phyloP scores from a whole-genome alignment of 2,888 invertebrate genomes.

The Uloborus plumipes region DNA sequence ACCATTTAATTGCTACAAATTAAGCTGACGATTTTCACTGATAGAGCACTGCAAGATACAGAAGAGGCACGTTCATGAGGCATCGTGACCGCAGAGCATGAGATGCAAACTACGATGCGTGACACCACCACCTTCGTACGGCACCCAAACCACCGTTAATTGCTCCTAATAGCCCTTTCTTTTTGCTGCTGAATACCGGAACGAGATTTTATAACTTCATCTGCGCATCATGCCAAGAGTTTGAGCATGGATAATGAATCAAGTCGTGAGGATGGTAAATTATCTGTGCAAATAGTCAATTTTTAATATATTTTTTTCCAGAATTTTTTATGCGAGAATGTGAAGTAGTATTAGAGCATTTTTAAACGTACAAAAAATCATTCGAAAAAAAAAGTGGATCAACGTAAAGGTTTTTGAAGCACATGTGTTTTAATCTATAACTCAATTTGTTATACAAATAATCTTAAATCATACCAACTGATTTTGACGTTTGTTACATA shows the following conservation, averaged over 20 bases:
- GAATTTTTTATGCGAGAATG: background rate
- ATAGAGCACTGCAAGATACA: no score
- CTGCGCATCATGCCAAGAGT: background rate
- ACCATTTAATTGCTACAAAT: no score
- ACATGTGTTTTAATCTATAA: no score
- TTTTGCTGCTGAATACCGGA: background rate
- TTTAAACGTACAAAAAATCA: no score
- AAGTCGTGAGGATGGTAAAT: constrained; percentile 11
- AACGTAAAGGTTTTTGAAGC: no score
- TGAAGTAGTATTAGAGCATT: no score
- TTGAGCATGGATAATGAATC: constrained; percentile 8
- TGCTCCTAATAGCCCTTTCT: constrained; percentile 34
- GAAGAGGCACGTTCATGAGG: constrained; percentile 19
- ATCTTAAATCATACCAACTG: no score
- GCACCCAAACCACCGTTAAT: constrained; percentile 35
- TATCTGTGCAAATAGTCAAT: constrained; percentile 10
- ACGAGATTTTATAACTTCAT: constrained; percentile 55
- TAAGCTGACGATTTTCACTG: no score
- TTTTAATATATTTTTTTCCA: background rate
- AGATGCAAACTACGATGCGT: constrained; percentile 16
- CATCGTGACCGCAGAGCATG: constrained; percentile 32
- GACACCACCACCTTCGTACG: constrained; percentile 47
- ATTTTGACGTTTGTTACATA: no score
- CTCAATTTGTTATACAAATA: no score
- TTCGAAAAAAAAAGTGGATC: no score